Percentiles rank a stretch among this genome's conserved stretches.
Evolutionary conservation across 2,113 vertebrate genomes (phyloP).

Genomic region (Anguilla japonica): DNA sequence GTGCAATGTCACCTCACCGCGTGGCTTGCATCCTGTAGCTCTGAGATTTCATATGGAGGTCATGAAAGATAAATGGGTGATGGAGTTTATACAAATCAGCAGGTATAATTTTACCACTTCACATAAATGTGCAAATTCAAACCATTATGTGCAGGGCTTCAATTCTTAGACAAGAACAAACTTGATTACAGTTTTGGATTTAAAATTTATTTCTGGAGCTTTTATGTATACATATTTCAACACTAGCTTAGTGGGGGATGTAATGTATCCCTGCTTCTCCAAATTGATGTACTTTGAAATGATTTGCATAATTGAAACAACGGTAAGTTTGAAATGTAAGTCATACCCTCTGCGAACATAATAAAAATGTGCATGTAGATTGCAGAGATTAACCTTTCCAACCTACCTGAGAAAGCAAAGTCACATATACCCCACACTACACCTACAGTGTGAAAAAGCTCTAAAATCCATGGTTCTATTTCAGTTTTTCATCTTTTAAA

Average conservation of each 20-base stretch:
- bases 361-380: slow-evolving; percentile 22
- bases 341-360: background rate
- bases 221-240: background rate
- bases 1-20: background rate
- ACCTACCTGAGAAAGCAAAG: background rate
- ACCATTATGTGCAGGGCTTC: background rate
- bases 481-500: no score
- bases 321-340: slow-evolving; percentile 23
- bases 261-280: background rate
- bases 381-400: slow-evolving; percentile 14
- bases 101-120: background rate
- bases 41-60: slow-evolving; percentile 7
- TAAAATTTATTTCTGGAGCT: background rate
- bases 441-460: background rate
- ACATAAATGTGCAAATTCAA: background rate
- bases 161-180: background rate
- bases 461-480: background rate
- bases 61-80: slow-evolving; percentile 6
- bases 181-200: background rate
- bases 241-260: background rate
- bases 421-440: background rate
- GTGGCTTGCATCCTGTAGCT: background rate
- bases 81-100: slow-evolving; percentile 7
- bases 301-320: background rate
- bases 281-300: background rate